phyloP scores from a whole-genome alignment of 2,113 vertebrate genomes.

The Salvelinus fontinalis region DNA sequence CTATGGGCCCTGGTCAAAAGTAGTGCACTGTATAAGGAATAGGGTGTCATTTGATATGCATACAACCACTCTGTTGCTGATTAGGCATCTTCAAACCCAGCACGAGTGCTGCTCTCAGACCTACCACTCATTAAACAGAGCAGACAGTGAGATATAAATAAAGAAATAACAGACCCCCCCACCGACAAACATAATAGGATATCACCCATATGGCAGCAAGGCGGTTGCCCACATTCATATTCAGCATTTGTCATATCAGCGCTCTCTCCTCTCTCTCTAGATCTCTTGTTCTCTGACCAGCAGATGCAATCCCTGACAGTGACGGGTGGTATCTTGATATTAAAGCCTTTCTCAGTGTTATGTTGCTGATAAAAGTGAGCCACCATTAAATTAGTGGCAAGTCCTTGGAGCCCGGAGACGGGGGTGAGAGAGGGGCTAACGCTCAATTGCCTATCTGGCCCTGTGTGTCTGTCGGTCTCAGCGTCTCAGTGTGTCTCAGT shows the following conservation, averaged over 20 bases:
- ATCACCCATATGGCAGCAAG: constrained; percentile 46
- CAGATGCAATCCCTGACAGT: constrained; percentile 51
- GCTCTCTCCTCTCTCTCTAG: constrained; percentile 20
- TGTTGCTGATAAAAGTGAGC: constrained; percentile 48
- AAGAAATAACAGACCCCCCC: constrained; percentile 49
- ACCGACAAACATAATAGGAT: constrained; percentile 63
- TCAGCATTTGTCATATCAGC: constrained; percentile 58
- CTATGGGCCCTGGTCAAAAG: no score
- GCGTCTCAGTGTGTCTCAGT: constrained; percentile 2
- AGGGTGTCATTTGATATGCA: no score
- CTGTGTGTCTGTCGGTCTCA: constrained; percentile 9
- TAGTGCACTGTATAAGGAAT: no score
- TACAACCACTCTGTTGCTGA: constrained; percentile 45
- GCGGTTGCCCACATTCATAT: constrained; percentile 38
- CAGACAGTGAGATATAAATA: constrained; percentile 49
- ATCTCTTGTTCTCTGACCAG: constrained; percentile 10
- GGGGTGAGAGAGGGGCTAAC: constrained; percentile 36
- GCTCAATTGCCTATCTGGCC: constrained; percentile 33
- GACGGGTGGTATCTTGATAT: constrained; percentile 24
- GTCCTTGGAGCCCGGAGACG: constrained; percentile 26
- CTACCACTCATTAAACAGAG: constrained; percentile 45
- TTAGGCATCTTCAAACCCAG: constrained; percentile 41
- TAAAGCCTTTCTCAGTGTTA: constrained; percentile 31
- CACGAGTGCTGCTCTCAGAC: constrained; percentile 20
- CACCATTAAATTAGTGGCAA: constrained; percentile 57